These are phyloP conservation scores for Carcinoscorpius rotundicauda DNA, from an alignment of 1,140 invertebrate species.

Conservation along the genomic window DNA sequence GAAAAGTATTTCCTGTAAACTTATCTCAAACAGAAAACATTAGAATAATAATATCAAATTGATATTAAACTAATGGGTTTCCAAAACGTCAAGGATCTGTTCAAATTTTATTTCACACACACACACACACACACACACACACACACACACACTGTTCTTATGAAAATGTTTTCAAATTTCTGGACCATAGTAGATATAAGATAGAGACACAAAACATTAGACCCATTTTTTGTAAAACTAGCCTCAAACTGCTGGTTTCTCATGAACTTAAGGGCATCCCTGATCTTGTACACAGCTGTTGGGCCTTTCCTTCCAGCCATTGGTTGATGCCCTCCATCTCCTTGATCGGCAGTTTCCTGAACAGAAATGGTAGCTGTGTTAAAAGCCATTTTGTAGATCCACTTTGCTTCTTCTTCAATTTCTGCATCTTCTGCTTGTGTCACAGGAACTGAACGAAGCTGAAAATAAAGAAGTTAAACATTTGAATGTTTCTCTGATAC, in stretches of 20 bases:
- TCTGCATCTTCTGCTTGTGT: slow-evolving; percentile 70
- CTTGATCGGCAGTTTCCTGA: slow-evolving; percentile 41
- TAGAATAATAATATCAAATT: no score
- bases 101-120: no score
- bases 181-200: no score
- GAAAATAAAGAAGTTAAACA: slow-evolving; percentile 44
- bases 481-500: background rate
- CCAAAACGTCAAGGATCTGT: no score
- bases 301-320: slow-evolving; percentile 33
- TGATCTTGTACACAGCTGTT: slow-evolving; percentile 71
- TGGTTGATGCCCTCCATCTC: slow-evolving; percentile 17
- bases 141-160: no score
- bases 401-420: slow-evolving; percentile 86
- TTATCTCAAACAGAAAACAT: no score
- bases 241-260: slow-evolving; percentile 79
- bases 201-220: no score
- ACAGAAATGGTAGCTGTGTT: slow-evolving; percentile 62
- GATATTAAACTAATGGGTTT: no score
- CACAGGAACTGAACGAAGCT: slow-evolving; percentile 69
- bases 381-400: slow-evolving; percentile 95
- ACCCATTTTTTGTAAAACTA: no score
- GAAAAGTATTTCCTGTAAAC: no score
- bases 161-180: no score
- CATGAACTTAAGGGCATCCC: slow-evolving; percentile 90
- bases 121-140: no score